Evolutionary conservation across 2,797 vertebrate genomes (phyloP), one percentile per base, ranked within the genome.

Genomic region (Sebastes matsubarae): DNA sequence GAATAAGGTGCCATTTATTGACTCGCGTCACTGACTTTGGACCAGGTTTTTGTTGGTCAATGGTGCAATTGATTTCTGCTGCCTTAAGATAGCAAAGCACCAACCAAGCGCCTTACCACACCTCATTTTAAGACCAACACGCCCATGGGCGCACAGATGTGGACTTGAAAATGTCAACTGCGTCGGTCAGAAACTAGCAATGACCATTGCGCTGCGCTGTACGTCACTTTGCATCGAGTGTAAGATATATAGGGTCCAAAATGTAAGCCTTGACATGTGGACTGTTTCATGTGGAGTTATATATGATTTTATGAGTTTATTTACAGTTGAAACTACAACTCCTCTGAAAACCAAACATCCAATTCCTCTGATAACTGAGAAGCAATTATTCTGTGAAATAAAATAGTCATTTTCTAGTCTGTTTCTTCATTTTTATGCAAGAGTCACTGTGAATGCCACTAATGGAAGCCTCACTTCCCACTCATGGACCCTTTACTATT

Each of bases 401-500:
- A 76, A 75, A 79, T 42, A 4, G 14, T 58, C 13, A 46, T 25
- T 27, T 9, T 55, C 22, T 69, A 20, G 18, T 60, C 58, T 30
- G 8, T 64, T 77, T 77, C 64, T 68, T 75, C 61, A 34, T 55
- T 72, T 34, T 66, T 61, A 27, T 42, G 42, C 24, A 9, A 2
- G 32, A 73, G 67, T 67, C 30, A 3, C 20, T 36, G 74, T 52
- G 61, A 80, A 80, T 74, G 79, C 32, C 64, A 50, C 75, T 81
- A 87, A 87, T 88, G 86, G 86, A 89, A 68, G 83, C 68, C 4
- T 34, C 42, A 0, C 60, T 55, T 77, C 83, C 82, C 82, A 79
- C 86, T 91, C 80, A 68, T 18, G 50, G 50, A 70, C 70, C 58
- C 46, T 38, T 32, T 18, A 68, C 57, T 27, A 57, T 89, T 72